Base-by-base conservation (phyloP, 2,113 vertebrate species). In the Rhineura floridana region DNA sequence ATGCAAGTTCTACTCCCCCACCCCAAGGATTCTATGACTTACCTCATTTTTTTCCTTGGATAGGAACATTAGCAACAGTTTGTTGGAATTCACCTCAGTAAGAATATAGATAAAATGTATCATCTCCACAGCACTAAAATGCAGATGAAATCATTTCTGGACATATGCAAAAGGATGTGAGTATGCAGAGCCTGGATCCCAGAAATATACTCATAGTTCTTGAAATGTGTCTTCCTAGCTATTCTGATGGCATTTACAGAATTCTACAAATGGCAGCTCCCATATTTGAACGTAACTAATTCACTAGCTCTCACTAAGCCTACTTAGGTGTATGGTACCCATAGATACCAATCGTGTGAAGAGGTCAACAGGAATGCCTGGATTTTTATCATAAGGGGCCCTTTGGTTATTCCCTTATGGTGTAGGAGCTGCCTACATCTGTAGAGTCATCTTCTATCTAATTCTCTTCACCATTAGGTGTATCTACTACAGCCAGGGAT, bases 341-440 rank as follows among this genome's bases (percentile, higher is more conserved):
- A 0, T 25, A 65, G 28, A 23, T 28, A 65, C 6, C 63, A 25
- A 65, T 28, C 9, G 33, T 69, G 28, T 69, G 65, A 69, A 69
- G 25, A 6, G 28, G 8, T 7, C 33, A 33, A 33, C 0, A 65
- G 25, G 62, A 65, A 65, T 25, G 19, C 55, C 21, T 19, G 5
- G 13, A 72, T n/a, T n/a, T n/a, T n/a, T n/a, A n/a, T n/a, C n/a
- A n/a, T n/a, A n/a, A n/a, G n/a, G 1, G 21, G 36, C 19, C 55
- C 25, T 13, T 13, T 73, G 67, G 1, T 33, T 50, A 36, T 69
- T 79, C 2, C 4, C 1, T 5, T 17, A 9, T 9, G 1, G 12
- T 0, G 48, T 2, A 42, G 25, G 10, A 50, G 21, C 78, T 1
- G 2, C 6, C 10, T 50, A 8, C 69, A 1, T 1, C 3, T 79